Percentiles rank a stretch among this genome's conserved stretches.
phyloP scores from a whole-genome alignment of 2,888 invertebrate genomes.

The Parnassius smintheus region DNA sequence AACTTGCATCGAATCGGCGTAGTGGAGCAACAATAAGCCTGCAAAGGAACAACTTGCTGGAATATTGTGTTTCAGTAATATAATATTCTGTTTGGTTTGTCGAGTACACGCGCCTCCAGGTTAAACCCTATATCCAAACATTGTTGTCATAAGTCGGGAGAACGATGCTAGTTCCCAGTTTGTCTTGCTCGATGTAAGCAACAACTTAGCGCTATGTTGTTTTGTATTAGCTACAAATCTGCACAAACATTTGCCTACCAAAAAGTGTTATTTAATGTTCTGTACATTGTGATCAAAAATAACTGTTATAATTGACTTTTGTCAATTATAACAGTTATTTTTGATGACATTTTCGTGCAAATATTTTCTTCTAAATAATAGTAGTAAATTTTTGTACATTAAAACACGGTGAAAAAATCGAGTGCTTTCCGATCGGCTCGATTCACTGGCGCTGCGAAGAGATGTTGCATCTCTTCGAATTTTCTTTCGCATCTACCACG shows the following conservation, averaged over 20 bases:
- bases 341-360: too few relatives aligned
- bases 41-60: conserved; percentile 9
- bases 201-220: conserved; percentile 44
- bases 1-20: background rate
- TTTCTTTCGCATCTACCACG: too few relatives aligned
- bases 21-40: background rate
- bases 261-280: too few relatives aligned
- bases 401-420: too few relatives aligned
- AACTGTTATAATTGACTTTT: too few relatives aligned
- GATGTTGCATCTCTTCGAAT: too few relatives aligned
- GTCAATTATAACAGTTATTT: too few relatives aligned
- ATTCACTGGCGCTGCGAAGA: too few relatives aligned
- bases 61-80: conserved; percentile 22
- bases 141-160: conserved; percentile 57
- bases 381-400: too few relatives aligned
- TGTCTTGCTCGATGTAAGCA: conserved; percentile 44
- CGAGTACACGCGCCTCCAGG: conserved; percentile 35
- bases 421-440: too few relatives aligned
- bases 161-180: conserved; percentile 54
- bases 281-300: too few relatives aligned
- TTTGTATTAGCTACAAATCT: conserved; percentile 51
- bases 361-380: too few relatives aligned
- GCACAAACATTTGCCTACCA: conserved; percentile 28
- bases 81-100: conserved; percentile 29
- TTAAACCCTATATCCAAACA: conserved; percentile 55